Percentiles rank a stretch among this genome's conserved stretches.
Evolutionary conservation across 1,140 invertebrate genomes (phyloP).

Genomic region (Vollenhovia emeryi): DNA sequence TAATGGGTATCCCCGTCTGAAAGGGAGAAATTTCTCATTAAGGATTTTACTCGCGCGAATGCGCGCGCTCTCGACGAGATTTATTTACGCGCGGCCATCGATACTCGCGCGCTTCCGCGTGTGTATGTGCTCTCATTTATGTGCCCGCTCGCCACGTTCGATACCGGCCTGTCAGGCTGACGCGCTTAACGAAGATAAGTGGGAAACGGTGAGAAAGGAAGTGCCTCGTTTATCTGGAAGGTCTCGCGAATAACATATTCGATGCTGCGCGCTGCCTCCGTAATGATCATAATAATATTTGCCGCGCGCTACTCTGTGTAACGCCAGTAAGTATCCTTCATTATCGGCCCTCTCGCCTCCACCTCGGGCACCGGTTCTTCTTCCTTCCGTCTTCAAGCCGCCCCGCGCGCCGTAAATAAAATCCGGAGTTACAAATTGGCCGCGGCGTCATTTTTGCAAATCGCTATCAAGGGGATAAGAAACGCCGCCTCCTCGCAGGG

Average conservation of each 20-base stretch:
- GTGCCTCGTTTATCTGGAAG: constrained; percentile 58
- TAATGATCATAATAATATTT: constrained; percentile 61
- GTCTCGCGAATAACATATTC: constrained; percentile 59
- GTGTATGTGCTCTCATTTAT: constrained; percentile 45
- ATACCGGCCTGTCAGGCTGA: constrained; percentile 58
- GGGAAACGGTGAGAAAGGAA: constrained; percentile 59
- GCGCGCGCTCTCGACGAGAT: not conserved
- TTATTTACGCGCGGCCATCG: constrained; percentile 21
- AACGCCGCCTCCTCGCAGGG: too few relatives aligned
- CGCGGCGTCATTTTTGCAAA: constrained; percentile 4
- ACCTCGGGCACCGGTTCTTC: constrained; percentile 63
- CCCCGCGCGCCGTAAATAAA: constrained; percentile 18
- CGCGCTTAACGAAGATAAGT: constrained; percentile 61
- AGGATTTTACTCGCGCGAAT: constrained; percentile 15
- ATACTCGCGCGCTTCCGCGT: constrained; percentile 38
- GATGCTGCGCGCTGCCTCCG: constrained; percentile 44
- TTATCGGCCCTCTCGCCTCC: constrained; percentile 57
- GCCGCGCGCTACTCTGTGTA: constrained; percentile 48
- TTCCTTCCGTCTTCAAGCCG: constrained; percentile 18
- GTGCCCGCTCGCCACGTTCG: constrained; percentile 40
- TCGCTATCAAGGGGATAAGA: not conserved
- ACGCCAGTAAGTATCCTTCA: constrained; percentile 53
- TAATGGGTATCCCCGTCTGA: not conserved
- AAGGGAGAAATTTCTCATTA: not conserved
- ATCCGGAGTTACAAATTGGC: constrained; percentile 33